A percentile compares a stretch with the other conserved stretches of the same genome.
Evolutionary conservation across 2,888 invertebrate genomes (phyloP).

Genomic region (Alviniconcha strummeri): DNA sequence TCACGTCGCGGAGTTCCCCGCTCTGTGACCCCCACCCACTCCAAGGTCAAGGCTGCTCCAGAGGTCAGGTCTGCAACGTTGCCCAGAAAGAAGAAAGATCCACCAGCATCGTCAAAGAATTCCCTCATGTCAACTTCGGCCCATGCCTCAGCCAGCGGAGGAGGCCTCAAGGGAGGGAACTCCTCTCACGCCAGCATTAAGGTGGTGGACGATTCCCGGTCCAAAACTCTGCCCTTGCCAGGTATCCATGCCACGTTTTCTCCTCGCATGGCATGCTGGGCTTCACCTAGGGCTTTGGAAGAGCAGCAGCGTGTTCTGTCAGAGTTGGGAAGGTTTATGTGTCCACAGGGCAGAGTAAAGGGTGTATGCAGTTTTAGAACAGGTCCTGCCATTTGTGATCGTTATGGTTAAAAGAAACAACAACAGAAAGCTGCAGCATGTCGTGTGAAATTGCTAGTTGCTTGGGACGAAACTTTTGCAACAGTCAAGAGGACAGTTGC

Average conservation of each 20-base stretch:
- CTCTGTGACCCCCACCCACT: slow-evolving; percentile 29
- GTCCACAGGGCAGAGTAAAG: too few relatives aligned
- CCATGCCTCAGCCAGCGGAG: neutral
- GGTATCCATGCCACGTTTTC: slow-evolving; percentile 35
- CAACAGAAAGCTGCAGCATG: too few relatives aligned
- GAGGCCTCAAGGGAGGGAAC: neutral
- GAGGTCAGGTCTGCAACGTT: slow-evolving; percentile 28
- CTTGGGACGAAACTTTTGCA: too few relatives aligned
- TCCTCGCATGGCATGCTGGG: neutral
- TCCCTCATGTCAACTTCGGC: slow-evolving; percentile 12
- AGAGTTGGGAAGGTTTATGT: too few relatives aligned
- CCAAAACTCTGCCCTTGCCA: slow-evolving; percentile 47
- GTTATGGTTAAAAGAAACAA: too few relatives aligned
- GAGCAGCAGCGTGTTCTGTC: too few relatives aligned
- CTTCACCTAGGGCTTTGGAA: too few relatives aligned
- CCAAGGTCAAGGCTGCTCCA: slow-evolving; percentile 27
- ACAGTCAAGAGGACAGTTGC: too few relatives aligned
- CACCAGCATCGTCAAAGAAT: neutral
- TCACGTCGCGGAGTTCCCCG: slow-evolving; percentile 13
- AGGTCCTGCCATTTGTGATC: too few relatives aligned
- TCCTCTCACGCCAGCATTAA: slow-evolving; percentile 6
- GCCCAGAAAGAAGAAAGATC: slow-evolving; percentile 26
- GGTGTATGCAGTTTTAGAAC: too few relatives aligned
- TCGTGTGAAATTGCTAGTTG: too few relatives aligned
- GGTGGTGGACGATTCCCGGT: slow-evolving; percentile 37